Percentiles rank a stretch among this genome's conserved stretches.
phyloP scores from a whole-genome alignment of 2,113 vertebrate species.

The Tenrec ecaudatus region DNA sequence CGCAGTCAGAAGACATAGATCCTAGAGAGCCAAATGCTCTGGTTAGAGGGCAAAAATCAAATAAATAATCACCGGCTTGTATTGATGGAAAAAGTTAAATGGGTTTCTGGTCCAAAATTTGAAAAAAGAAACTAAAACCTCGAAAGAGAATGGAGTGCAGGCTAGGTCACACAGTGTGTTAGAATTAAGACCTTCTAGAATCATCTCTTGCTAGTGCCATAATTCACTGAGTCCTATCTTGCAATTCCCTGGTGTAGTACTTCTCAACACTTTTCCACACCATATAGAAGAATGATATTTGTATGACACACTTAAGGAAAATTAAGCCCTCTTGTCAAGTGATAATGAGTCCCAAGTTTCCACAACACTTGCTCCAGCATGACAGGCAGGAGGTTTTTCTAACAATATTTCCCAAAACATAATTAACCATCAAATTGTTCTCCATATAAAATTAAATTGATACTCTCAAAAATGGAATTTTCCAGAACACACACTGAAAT shows the following conservation, averaged over 20 bases:
- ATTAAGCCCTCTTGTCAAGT: not conserved
- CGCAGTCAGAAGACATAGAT: not conserved
- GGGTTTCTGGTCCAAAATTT: not conserved
- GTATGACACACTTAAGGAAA: not conserved
- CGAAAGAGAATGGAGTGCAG: not conserved
- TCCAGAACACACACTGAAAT: not conserved
- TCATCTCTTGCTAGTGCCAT: not conserved
- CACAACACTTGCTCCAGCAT: rapidly evolving
- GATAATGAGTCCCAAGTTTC: not conserved
- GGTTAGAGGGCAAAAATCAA: not conserved
- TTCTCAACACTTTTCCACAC: not conserved
- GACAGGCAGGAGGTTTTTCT: not conserved
- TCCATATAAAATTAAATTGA: not conserved
- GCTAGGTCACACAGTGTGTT: not conserved
- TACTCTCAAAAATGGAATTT: not conserved
- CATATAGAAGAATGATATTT: not conserved
- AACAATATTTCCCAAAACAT: not conserved
- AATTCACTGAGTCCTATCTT: not conserved
- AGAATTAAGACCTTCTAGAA: not conserved
- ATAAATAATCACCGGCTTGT: not conserved
- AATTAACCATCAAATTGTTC: not conserved
- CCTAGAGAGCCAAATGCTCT: conserved; percentile 27
- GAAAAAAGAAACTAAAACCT: not conserved
- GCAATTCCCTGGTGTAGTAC: not conserved
- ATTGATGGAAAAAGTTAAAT: not conserved